These are phyloP conservation scores for Eumacrocentrus americanus DNA, from an alignment of 2,888 invertebrate species.

Conservation along the genomic window DNA sequence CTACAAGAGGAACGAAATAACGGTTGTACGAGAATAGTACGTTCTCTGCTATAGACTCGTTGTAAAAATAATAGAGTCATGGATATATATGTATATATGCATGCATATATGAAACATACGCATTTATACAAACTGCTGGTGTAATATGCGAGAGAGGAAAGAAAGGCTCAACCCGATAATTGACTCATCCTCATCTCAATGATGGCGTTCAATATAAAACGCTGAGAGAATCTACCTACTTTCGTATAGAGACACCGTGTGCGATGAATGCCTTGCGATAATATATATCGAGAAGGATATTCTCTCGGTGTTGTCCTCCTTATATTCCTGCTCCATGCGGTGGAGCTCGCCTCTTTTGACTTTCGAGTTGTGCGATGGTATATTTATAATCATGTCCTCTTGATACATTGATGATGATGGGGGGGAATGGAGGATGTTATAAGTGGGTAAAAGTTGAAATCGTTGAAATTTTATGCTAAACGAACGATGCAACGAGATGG, in stretches of 20 bases:
- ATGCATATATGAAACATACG: neutral
- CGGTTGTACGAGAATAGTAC: neutral
- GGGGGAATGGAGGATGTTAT: too few species aligned
- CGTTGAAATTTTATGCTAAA: too few species aligned
- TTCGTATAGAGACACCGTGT: neutral
- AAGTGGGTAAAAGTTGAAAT: too few species aligned
- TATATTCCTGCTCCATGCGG: too few species aligned
- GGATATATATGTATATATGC: neutral
- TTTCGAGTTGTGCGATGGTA: neutral
- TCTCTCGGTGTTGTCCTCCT: neutral
- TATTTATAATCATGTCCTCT: neutral
- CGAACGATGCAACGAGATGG: neutral
- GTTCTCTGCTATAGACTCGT: neutral
- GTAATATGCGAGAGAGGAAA: neutral
- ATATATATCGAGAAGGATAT: neutral
- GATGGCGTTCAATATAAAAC: constrained; percentile 13
- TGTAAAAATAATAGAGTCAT: neutral
- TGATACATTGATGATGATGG: neutral
- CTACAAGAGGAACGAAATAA: neutral
- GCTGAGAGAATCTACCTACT: constrained; percentile 9
- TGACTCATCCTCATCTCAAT: constrained; percentile 13
- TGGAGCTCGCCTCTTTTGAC: too few species aligned
- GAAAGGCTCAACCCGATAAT: neutral
- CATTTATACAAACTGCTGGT: neutral
- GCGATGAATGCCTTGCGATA: constrained; percentile 7